Evolutionary conservation across 2,113 vertebrate genomes (phyloP), one percentile per base, ranked within the genome.

Genomic region (Agapornis roseicollis): DNA sequence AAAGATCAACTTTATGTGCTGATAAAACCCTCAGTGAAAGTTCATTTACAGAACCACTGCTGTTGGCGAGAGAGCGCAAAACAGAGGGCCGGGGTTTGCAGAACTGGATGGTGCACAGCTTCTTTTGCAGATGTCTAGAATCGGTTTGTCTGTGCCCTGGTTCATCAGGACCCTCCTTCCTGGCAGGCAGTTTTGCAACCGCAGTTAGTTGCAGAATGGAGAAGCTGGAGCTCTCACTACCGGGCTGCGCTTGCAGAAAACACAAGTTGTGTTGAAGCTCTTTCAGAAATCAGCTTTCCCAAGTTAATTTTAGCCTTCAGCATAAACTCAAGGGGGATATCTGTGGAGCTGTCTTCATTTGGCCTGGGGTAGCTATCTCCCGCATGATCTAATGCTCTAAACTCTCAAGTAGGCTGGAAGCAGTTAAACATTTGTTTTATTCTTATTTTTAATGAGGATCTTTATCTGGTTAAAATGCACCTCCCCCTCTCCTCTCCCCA

Each of bases 341-440:
- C 90, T 76, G 81, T 53, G 70, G 92, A 90, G 56, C 72, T 96
- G 85, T 73, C 90, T 96, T 87, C 49, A 6, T 86, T 79, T 44
- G 39, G 83, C 61, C 90, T 89, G 77, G 85, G 66, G 80, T 46
- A 44, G 73, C 53, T 69, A 44, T 92, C 93, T 84, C 77, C 83
- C 87, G 83, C 80, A 85, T 96, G 96, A 96, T 56, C 93, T 92
- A 92, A 96, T 96, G 83, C 88, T 94, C 61, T 10, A 90, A 96
- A 87, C 88, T 89, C 86, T 94, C 80, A 11, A 46, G 20, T 60
- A 92, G 88, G 65, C 88, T 96, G 92, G 80, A 89, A 96, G 72
- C 49, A 68, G 85, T 95, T 93, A 88, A 90, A 86, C 9, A 1
- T 25, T 33, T 58, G 87, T 50, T 12, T 85, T 47, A 33, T 63